A percentile compares a stretch with the other conserved stretches of the same genome.
Conservation (phyloP, 2,797 vertebrate species). For the Melanotaenia trifasciata region DNA sequence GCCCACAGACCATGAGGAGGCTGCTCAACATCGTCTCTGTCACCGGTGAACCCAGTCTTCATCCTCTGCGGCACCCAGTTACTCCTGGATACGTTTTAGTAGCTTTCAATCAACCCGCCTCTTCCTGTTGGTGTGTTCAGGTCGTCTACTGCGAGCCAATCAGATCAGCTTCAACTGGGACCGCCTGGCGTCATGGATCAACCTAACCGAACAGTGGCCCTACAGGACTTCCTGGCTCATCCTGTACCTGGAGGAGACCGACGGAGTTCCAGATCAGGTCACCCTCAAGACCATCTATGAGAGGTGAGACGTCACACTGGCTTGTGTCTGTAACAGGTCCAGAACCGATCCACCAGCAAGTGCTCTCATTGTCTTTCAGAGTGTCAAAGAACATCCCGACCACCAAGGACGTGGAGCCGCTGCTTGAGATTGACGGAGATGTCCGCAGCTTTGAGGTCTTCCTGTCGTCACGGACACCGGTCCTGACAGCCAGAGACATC, state of each 20-base stretch:
- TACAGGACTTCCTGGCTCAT: conserved; percentile 98
- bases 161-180: conserved; percentile 98
- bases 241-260: conserved; percentile 93
- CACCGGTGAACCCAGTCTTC: conserved; percentile 81
- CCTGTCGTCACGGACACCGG: conserved; percentile 93
- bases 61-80: neutral
- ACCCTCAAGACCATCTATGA: conserved; percentile 95
- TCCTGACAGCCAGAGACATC: conserved; percentile 92
- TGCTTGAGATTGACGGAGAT: conserved; percentile 97
- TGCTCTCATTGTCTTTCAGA: conserved; percentile 66
- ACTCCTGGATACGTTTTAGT: neutral
- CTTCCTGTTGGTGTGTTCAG: conserved; percentile 64
- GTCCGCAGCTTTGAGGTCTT: conserved; percentile 96
- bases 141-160: conserved; percentile 94
- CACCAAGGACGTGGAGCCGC: conserved; percentile 97
- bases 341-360: neutral
- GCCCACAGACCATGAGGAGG: conserved; percentile 96
- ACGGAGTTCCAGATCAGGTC: conserved; percentile 90
- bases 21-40: conserved; percentile 97
- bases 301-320: conserved; percentile 78
- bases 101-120: neutral
- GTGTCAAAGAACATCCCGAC: conserved; percentile 97
- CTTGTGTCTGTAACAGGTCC: neutral
- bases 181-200: conserved; percentile 96
- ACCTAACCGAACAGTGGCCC: conserved; percentile 97